These are phyloP conservation scores for Naso thynnoides DNA, from an alignment of 2,797 vertebrate genomes.

Conservation along the genomic window DNA sequence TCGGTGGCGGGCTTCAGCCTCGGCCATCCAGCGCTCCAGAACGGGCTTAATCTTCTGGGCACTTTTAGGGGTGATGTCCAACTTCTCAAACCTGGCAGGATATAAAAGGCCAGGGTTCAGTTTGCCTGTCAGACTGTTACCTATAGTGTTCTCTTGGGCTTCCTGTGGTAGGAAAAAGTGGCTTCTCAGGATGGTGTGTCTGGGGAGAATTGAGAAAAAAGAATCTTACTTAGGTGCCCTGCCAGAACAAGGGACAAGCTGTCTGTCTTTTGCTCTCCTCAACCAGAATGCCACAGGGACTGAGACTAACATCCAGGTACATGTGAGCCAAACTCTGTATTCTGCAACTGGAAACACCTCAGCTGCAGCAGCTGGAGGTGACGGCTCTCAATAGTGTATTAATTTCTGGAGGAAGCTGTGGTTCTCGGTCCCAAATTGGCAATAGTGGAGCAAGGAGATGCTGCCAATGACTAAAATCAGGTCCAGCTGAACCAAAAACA, in stretches of 20 bases:
- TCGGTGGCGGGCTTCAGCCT: conserved; percentile 99
- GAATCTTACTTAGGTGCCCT: conserved; percentile 99
- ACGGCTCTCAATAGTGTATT: conserved; percentile 36
- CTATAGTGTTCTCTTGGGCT: conserved; percentile 99
- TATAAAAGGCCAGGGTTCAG: conserved; percentile 99
- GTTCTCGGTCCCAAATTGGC: conserved; percentile 83
- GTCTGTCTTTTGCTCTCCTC: conserved; percentile 88
- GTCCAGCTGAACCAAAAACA: conserved; percentile 69
- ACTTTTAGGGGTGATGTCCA: conserved; percentile 99
- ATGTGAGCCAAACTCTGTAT: conserved; percentile 55
- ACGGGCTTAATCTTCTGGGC: conserved; percentile 99
- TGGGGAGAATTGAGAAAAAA: conserved; percentile 99
- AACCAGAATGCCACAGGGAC: conserved; percentile 82
- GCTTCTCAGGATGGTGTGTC: conserved; percentile 99
- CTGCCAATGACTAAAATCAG: conserved; percentile 72
- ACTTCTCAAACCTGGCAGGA: conserved; percentile 99
- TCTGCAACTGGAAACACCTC: conserved; percentile 64
- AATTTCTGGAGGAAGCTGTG: conserved; percentile 57
- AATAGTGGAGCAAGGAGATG: conserved; percentile 82
- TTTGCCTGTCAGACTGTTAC: conserved; percentile 99
- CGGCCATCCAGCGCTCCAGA: conserved; percentile 99
- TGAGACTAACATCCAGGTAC: conserved; percentile 77
- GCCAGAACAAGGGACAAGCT: conserved; percentile 95
- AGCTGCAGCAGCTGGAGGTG: conserved; percentile 63
- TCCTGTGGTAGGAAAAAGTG: conserved; percentile 99